Evolutionary conservation across 2,888 invertebrate species (phyloP).

Genomic region (Cryptocephalus moraei): DNA sequence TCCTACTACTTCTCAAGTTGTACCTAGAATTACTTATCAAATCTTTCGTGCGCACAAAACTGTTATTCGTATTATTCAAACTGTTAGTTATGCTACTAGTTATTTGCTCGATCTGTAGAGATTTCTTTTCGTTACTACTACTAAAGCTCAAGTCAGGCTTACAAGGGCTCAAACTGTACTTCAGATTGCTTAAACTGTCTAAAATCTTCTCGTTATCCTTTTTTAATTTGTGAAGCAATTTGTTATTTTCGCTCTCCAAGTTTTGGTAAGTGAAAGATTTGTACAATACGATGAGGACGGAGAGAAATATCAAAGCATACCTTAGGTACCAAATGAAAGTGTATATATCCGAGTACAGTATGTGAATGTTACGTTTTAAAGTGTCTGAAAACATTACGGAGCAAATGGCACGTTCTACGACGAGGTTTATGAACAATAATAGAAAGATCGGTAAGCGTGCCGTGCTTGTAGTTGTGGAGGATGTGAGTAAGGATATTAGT

Average conservation of each 20-base stretch:
- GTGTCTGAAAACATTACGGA: conserved; percentile 13
- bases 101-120: neutral
- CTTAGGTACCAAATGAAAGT: conserved; percentile 39
- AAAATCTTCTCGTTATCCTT: conserved; percentile 31
- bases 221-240: conserved; percentile 35
- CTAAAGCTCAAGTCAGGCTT: conserved; percentile 8
- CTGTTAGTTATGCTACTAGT: neutral
- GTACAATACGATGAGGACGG: conserved; percentile 29
- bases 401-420: conserved; percentile 39
- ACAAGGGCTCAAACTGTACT: conserved; percentile 6
- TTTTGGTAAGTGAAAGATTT: conserved; percentile 36
- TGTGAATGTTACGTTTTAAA: conserved; percentile 18
- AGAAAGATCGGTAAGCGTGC: conserved; percentile 47
- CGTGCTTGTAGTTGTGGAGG: conserved; percentile 43
- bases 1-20: conserved; percentile 13
- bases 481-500: conserved; percentile 46
- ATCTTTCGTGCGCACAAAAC: neutral
- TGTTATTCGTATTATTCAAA: neutral
- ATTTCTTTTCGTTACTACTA: conserved; percentile 6
- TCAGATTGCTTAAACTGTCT: conserved; percentile 12
- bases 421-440: conserved; percentile 41
- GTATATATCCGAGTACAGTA: conserved; percentile 33
- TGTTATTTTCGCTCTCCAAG: conserved; percentile 35
- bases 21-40: conserved; percentile 6
- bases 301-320: conserved; percentile 32